Base-by-base conservation (phyloP, 2,797 vertebrate species). In the Leptatherina wallacei region DNA sequence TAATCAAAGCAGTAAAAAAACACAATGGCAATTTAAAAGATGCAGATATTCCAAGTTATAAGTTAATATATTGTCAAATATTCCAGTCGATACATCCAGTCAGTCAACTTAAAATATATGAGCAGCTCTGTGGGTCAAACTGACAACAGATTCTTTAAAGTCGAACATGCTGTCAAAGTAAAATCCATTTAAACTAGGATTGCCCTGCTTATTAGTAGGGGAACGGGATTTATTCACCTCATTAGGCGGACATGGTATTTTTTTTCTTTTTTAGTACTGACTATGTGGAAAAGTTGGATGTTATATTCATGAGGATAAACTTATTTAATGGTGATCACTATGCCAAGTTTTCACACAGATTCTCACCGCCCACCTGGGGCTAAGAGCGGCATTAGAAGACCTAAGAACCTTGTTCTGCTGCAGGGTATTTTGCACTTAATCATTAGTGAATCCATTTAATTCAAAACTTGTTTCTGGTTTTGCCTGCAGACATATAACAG, bases 391-490 rank as follows among this genome's bases (percentile, higher is more conserved):
- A 74, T 77, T 65, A 51, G 40, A 55, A 38, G 64, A 57, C 30
- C 51, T 22, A 20, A 65, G 44, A 58, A 47, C 57, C n/a, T 14
- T n/a, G n/a, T 51, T 81, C 52, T 67, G 72, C 84, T 64, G 20
- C 22, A 2, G 78, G 84, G 7, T 49, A 40, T 82, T 77, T 73
- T 86, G 55, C 60, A 75, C 81, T 83, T 86, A 75, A 88, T 89
- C 76, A 85, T 85, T 73, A 70, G 68, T 10, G 1, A 74, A 73
- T 77, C 42, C 59, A 36, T 75, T 85, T 72, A 70, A 81, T 82
- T 82, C 16, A 0, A 83, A 87, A 73, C 72, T 70, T 71, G 73
- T 78, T 86, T 57, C 69, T 47, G 30, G 47, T 77, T 86, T 84
- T 20, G 51, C 62, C 44, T 76, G 63, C 59, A 84, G 62, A 87